Conservation (phyloP, 2,797 vertebrate species). For the Halcyon smyrnensis region DNA sequence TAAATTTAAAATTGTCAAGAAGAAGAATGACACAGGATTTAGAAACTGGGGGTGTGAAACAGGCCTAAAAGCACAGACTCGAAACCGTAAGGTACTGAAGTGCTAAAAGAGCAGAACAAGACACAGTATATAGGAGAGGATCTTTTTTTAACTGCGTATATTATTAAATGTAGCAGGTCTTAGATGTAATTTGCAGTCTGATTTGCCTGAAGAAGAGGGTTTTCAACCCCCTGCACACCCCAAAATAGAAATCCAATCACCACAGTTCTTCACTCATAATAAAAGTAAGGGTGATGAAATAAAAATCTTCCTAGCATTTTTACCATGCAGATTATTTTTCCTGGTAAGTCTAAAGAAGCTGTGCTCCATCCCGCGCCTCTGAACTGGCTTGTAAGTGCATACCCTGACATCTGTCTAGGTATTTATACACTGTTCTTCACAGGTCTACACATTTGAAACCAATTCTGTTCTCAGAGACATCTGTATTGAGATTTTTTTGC, state of each 20-base stretch:
- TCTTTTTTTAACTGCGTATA: constrained; percentile 23
- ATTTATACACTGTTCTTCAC: neutral
- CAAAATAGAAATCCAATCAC: constrained; percentile 17
- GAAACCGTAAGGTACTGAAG: constrained; percentile 1
- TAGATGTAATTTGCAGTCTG: neutral
- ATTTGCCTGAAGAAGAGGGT: constrained; percentile 14
- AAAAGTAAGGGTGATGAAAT: neutral
- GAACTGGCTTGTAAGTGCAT: neutral
- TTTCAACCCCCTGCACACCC: neutral
- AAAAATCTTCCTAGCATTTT: neutral
- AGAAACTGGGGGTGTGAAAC: neutral
- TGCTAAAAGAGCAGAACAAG: constrained; percentile 17
- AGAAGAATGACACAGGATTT: constrained; percentile 13
- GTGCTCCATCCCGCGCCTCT: neutral
- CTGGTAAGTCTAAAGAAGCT: neutral
- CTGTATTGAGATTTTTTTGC: neutral
- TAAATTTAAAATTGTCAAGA: neutral
- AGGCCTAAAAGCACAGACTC: constrained; percentile 17
- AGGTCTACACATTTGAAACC: neutral
- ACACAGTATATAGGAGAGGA: neutral
- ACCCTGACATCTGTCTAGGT: neutral
- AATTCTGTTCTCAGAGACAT: neutral
- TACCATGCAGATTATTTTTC: neutral
- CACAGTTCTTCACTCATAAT: neutral
- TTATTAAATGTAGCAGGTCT: constrained; percentile 12